phyloP scores from a whole-genome alignment of 2,888 invertebrate genomes.

The Phalera bucephala region DNA sequence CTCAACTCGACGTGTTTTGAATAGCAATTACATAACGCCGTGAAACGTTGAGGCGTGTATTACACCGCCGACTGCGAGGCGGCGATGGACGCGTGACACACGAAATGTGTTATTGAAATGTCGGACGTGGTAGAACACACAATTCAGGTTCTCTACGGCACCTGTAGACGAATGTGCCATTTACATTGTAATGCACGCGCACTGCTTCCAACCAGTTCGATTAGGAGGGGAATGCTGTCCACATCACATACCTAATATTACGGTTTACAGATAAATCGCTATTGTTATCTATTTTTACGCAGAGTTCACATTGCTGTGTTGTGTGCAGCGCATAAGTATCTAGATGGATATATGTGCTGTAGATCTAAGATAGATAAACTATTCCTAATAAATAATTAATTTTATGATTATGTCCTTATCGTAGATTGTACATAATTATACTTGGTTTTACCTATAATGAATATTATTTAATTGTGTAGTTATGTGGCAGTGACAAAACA shows the following conservation, averaged over 20 bases:
- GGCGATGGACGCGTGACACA: slow-evolving; percentile 48
- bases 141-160: slow-evolving; percentile 70
- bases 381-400: too few relatives aligned
- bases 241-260: slow-evolving; percentile 39
- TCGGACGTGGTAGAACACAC: slow-evolving; percentile 39
- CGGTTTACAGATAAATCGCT: slow-evolving; percentile 26
- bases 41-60: slow-evolving; percentile 14
- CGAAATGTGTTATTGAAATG: slow-evolving; percentile 49
- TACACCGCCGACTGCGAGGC: slow-evolving; percentile 17
- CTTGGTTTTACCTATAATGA: not conserved
- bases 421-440: too few relatives aligned
- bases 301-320: not conserved
- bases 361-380: not conserved
- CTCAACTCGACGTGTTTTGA: slow-evolving; percentile 28
- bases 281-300: slow-evolving; percentile 25
- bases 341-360: not conserved
- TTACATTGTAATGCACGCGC: slow-evolving; percentile 77
- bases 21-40: slow-evolving; percentile 35
- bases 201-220: slow-evolving; percentile 73
- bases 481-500: slow-evolving; percentile 12
- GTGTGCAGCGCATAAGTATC: too few relatives aligned
- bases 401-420: too few relatives aligned
- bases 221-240: slow-evolving; percentile 74
- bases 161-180: slow-evolving; percentile 77
- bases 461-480: not conserved